Conservation (phyloP, 2,797 vertebrate species). For the Vultur gryphus region DNA sequence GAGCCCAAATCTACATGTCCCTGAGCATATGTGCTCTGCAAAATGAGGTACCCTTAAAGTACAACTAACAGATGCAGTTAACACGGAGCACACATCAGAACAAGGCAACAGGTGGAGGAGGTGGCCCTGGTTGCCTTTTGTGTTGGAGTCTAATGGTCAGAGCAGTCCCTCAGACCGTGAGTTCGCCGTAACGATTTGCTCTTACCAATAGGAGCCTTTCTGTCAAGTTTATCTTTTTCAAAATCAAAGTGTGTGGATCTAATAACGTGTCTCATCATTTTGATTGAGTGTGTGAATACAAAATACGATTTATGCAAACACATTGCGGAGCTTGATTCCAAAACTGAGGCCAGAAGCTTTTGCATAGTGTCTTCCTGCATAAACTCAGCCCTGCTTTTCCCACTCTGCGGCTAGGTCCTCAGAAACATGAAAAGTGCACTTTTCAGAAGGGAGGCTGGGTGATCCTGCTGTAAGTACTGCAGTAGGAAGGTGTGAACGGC, state of each 20-base stretch:
- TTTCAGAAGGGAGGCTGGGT: background rate
- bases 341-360: background rate
- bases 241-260: background rate
- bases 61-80: background rate
- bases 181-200: background rate
- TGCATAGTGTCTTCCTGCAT: background rate
- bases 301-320: background rate
- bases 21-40: background rate
- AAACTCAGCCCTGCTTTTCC: background rate
- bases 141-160: background rate
- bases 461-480: background rate
- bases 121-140: background rate
- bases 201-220: background rate
- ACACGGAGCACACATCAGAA: background rate
- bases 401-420: background rate
- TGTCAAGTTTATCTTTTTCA: background rate
- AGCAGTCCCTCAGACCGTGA: background rate
- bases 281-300: background rate
- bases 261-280: background rate
- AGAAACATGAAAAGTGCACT: background rate
- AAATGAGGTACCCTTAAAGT: background rate
- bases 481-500: background rate
- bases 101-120: background rate
- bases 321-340: background rate
- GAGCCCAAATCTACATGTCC: background rate